A percentile compares a stretch with the other conserved stretches of the same genome.
phyloP scores from a whole-genome alignment of 2,113 vertebrate species.

The Bufo bufo region DNA sequence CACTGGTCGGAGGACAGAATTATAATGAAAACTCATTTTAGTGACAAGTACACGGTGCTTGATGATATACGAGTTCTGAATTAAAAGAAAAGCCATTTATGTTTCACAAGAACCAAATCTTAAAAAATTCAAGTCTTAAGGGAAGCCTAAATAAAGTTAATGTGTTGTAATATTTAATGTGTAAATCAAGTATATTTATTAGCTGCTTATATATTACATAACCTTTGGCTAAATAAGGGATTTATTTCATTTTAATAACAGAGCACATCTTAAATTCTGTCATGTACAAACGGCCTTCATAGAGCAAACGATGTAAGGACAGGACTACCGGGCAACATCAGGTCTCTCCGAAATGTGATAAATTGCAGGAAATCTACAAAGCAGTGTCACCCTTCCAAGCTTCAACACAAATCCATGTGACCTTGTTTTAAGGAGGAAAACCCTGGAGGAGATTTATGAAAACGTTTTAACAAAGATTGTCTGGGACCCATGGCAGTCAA shows the following conservation, averaged over 20 bases:
- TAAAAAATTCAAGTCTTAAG: not conserved
- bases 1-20: not conserved
- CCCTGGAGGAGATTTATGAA: no score
- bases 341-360: no score
- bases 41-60: not conserved
- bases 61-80: not conserved
- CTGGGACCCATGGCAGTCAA: no score
- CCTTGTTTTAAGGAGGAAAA: no score
- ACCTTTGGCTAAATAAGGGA: not conserved
- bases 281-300: not conserved
- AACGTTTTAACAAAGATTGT: no score
- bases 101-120: not conserved
- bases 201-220: not conserved
- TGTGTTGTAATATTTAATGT: not conserved
- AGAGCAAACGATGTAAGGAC: not conserved
- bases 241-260: slow-evolving; percentile 4
- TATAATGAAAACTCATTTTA: not conserved
- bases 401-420: no score
- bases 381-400: no score
- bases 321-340: no score
- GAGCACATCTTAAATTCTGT: not conserved
- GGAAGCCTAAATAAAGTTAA: not conserved
- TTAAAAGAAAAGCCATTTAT: not conserved
- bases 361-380: no score
- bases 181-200: not conserved